Evolutionary conservation across 2,888 invertebrate genomes (phyloP), one percentile per base, ranked within the genome.

Genomic region (Cyaniris semiargus): DNA sequence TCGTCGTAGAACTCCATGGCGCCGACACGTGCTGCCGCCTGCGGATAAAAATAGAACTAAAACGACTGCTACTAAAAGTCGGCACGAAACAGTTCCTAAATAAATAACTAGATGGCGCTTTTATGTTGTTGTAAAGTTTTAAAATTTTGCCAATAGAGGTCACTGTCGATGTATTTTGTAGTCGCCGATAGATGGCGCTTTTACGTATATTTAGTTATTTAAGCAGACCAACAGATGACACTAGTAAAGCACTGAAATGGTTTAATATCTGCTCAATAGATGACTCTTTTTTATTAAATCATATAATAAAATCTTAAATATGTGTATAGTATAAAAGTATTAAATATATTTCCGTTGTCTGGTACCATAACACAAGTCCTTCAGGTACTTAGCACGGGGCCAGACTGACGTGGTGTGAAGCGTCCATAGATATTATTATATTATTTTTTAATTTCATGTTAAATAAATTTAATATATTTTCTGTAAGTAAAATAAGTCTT

Each of bases 11-110:
- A 87, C 95, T 90, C 94, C 94, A 94, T 88, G 94, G 93, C 89
- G 94, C 88, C 85, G 94, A 87, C 87, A 94, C 93, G 94, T 96
- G 96, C 91, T 96, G 96, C 87, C 96, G 96, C 95, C 96, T 96
- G 93, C 78, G 87, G 87, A 79, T 83, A 79, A 85, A 83, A 80
- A 18, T 76, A 5, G 76, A 85, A 88, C 85, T 83, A 82, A 27
- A 13, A 53, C 21, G 13, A 66, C 31, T 60, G 1, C 23, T 31
- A 66, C 15, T 23, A 21, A 60, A 13, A 13, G 1, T 4, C 23
- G 10, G 10, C 3, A 60, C 21, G 15, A 70, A 34, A 48, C 31
- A 58, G 60, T 77, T 72, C 6, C 3, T 10, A 27, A 8, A 27
- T 13, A 13, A 18, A 77, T 13, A 66, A 79, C 75, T 83, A 86